Evolutionary conservation across 1,140 invertebrate genomes (phyloP).

Genomic region (Hycleus cichorii): DNA sequence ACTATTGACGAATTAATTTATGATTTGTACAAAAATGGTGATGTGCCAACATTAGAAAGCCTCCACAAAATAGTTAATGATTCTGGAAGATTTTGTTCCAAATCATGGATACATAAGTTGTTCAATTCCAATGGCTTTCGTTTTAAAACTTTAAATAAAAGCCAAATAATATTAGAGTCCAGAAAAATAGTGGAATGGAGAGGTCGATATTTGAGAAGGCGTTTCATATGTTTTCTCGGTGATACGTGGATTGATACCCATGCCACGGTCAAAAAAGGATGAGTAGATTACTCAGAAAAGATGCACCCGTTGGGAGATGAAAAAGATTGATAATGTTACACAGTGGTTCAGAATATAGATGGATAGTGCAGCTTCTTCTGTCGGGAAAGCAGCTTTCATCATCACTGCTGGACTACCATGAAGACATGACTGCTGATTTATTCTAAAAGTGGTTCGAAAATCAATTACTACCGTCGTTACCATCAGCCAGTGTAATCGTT

Average conservation of each 20-base stretch:
- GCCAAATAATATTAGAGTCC: background rate
- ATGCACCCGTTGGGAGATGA: slow-evolving; percentile 17
- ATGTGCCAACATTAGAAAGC: background rate
- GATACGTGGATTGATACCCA: slow-evolving; percentile 1
- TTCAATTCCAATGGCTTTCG: background rate
- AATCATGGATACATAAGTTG: background rate
- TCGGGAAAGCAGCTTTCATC: slow-evolving; percentile 19
- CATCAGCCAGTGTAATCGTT: slow-evolving; percentile 14
- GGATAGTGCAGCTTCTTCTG: slow-evolving; percentile 21
- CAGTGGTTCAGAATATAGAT: slow-evolving; percentile 24
- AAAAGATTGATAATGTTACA: slow-evolving; percentile 29
- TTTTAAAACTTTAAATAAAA: background rate
- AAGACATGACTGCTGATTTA: slow-evolving; percentile 19
- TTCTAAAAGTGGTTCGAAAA: slow-evolving; percentile 14
- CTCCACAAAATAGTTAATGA: background rate
- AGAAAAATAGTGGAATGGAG: background rate
- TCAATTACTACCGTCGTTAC: slow-evolving; percentile 9
- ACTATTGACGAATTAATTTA: background rate
- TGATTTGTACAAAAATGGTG: background rate
- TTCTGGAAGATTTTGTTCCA: background rate
- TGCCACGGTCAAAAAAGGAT: slow-evolving; percentile 9
- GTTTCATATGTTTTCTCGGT: background rate
- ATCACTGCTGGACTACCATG: slow-evolving; percentile 13
- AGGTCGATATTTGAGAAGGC: background rate
- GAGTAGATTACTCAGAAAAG: background rate